Base-by-base conservation (phyloP, 2,797 vertebrate genomes). In the Brotula barbata region DNA sequence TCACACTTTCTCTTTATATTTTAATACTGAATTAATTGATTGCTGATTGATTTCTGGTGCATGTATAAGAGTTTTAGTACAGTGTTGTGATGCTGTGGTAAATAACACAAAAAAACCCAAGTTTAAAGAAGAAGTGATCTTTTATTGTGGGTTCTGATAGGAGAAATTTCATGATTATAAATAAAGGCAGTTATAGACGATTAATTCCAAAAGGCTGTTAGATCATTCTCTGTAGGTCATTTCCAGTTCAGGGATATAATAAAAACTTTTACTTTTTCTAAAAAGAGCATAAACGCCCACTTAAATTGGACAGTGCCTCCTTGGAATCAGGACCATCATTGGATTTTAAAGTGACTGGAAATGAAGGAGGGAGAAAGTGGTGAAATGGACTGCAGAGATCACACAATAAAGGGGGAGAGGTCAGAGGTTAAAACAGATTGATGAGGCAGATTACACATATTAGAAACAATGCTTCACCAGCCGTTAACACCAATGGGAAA, bases 391-490 rank as follows among this genome's bases (percentile, higher is more conserved):
- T 1, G 20, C 13, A 39, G 36, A 39, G 19, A 39, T 23, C 11
- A 20, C 36, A 28, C 3, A 28, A 28, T 7, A 28, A 7, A 7
- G 7, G 7, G 25, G 7, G 33, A 39, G 33, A 21, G 34, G 12
- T 17, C 3, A 37, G 25, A 28, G 25, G 25, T 28, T 54, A 56
- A 58, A 62, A 59, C 51, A 42, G 46, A 56, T 5, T 61, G 60
- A 78, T 64, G 14, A 52, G 49, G 70, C 33, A 40, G 36, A 59
- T n/a, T n/a, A n/a, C n/a, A n/a, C n/a, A n/a, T n/a, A n/a, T n/a
- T n/a, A n/a, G n/a, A n/a, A n/a, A n/a, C n/a, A n/a, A n/a, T n/a
- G n/a, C n/a, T n/a, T n/a, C n/a, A n/a, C n/a, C n/a, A n/a, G n/a
- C n/a, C n/a, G n/a, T n/a, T n/a, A n/a, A n/a, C n/a, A n/a, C n/a